Base-by-base conservation (phyloP, 53 echinoderm and acorn worm genomes). In the Hippasteria phrygiana region DNA sequence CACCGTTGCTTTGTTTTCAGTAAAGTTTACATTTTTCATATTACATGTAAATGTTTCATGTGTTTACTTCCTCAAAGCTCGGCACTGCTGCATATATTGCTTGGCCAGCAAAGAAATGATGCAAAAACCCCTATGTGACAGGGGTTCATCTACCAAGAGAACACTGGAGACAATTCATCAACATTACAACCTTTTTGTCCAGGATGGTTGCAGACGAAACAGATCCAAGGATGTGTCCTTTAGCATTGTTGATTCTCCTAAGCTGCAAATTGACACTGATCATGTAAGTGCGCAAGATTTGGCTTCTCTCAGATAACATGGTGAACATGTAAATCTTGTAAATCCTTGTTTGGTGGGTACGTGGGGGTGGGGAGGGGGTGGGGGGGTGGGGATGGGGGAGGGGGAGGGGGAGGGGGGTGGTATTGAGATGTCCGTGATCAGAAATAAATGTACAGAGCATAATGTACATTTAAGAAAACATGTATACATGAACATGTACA, bases 81-180 rank as follows among this genome's bases (percentile, higher is more conserved):
- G 87, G 2, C 35, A 72, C 73, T 87, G 87, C 28, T 87, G 87
- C 55, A 27, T 87, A 18, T 74, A 87, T 54, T 87, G 87, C 55
- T 39, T 53, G 35, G 73, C 74, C 22, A 72, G 50, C 4, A 87
- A 87, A 35, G 55, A 73, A 27, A 4, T 20, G 0, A 87, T 74
- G 87, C 87, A 87, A 37, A 28, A 29, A 11, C 37, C 55, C 36
- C 42, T 14, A 22, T 43, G 13, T 8, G 74, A 46, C 24, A 74
- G 74, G 74, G 74, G 48, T 74, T 22, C 27, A 17, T 43, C 43
- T 12, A 17, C 46, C 22, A 43, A 74, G 27, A 41, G 74, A 29
- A 74, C 74, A 17, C 46, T 74, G 10, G 24, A 43, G 43, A 43
- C 39, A 0, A 46, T 47, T 22, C 10, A 45, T 9, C 46, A 74